These are phyloP conservation scores for Crotalus helleri DNA, from an alignment of 2,113 vertebrate genomes.

Conservation along the genomic window DNA sequence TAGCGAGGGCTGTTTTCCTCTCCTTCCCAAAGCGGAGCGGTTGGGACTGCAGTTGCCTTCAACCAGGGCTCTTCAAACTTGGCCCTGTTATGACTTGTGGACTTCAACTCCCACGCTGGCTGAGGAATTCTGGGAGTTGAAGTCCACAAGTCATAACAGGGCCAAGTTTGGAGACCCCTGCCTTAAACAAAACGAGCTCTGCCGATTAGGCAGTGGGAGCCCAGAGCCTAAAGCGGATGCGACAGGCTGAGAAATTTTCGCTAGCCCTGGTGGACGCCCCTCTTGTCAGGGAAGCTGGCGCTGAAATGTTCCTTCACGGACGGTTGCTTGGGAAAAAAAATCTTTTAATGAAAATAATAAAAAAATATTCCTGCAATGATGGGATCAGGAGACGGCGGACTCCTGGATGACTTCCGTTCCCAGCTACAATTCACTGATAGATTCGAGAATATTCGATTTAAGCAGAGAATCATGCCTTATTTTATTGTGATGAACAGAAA, in stretches of 20 bases:
- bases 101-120: no score
- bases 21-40: neutral
- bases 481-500: neutral
- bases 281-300: neutral
- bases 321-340: neutral
- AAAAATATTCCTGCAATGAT: neutral
- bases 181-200: neutral
- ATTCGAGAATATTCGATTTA: neutral
- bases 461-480: neutral
- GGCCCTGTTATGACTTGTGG: no score
- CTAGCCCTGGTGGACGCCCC: neutral
- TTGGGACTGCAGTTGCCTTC: neutral
- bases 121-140: no score
- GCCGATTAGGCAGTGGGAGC: neutral
- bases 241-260: neutral
- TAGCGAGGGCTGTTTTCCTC: neutral
- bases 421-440: neutral
- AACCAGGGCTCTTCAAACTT: no score
- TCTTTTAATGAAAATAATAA: neutral
- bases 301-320: neutral
- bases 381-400: neutral
- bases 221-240: neutral
- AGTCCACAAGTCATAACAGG: no score
- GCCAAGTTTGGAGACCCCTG: no score
- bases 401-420: neutral